Evolutionary conservation across 2,888 invertebrate genomes (phyloP), one percentile per base, ranked within the genome.

Genomic region (Rhagophthalmus giganteus): DNA sequence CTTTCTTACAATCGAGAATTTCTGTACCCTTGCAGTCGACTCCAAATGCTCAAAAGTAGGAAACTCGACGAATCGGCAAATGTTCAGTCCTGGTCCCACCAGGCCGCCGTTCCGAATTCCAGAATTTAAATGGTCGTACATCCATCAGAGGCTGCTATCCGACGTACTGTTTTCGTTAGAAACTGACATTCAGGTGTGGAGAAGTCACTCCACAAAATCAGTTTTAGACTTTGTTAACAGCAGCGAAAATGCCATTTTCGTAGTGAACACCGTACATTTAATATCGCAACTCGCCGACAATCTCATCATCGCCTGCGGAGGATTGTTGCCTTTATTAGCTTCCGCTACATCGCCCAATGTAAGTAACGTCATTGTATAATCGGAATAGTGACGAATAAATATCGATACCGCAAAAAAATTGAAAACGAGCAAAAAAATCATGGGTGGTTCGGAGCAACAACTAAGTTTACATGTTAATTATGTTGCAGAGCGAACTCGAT

Each of bases 111-210:
- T 99, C 78, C 84, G 99, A 60, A 99, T 99, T 73, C 99, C 99
- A 13, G 99, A 99, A 78, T 99, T 99, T 79, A 90, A 95, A 66
- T 99, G 99, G 99, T 99, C 98, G 1, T 93, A 94, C 75, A 94
- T 99, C 61, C 99, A 99, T 77, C 95, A 99, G 75, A 82, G 96
- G 53, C 79, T 99, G 44, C 80, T 99, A 0, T 94, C 95, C 8
- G 99, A 99, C 75, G 90, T 99, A 24, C 79, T 99, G 16, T 94
- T 94, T 76, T 95, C 97, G 0, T 79, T 99, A 47, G 99, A 99
- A 77, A 94, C 94, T 7, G 99, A 99, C 70, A 93, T 99, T 68
- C 96, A 97, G 81, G 82, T 86, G 30, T 86, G 87, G 87, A 80
- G 86, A 52, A 95, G 94, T 74, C 95, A 96, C 72, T 94, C 94